Evolutionary conservation across 30 jellyfish, hydroid and myxozoan species (phyloP), one percentile per base, ranked within the genome.

Genomic region (Chrysaora quinquecirrha): DNA sequence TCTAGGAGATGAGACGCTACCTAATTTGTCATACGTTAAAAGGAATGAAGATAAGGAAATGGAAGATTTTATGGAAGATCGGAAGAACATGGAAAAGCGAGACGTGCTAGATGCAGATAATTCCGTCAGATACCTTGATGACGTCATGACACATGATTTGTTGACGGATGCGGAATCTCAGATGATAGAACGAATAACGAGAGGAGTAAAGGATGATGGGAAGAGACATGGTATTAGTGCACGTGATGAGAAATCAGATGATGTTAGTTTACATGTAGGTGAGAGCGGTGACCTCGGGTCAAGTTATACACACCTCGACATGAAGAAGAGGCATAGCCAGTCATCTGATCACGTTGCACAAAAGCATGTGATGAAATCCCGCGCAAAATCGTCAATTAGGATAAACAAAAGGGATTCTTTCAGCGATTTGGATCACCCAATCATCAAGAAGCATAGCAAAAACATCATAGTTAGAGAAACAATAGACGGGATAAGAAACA

Each of bases 1-100:
- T 50, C 32, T 85, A 1, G 95, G 87, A 1, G 95, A 85, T 35
- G 89, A 74, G 64, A 85, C 95, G 38, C 0, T 74, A 16, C 87
- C 87, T 0, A 74, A 85, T 66, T 24, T 75, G 30, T 75, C 87
- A 7, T 73, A 73, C 50, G 16, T 49, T 2, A 25, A 75, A 0
- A 28, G 34, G 33, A 67, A 85, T 24, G 30, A 64, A 11, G 81
- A 31, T 0, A 60, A 52, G 43, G 62, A 34, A 1, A 67, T 46
- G 48, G 52, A 27, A 32, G 65, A 65, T 28, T 28, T 23, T 18
- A 18, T 75, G 12, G 86, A 34, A 74, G 73, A 82, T 50, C n/a
- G n/a, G n/a, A n/a, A n/a, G n/a, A 30, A 20, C 7, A 34, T 54
- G 33, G 54, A 82, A 29, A 82, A 69, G 35, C 56, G 85, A 24